Evolutionary conservation across 1,140 invertebrate genomes (phyloP).

Genomic region (Drosophila azteca): DNA sequence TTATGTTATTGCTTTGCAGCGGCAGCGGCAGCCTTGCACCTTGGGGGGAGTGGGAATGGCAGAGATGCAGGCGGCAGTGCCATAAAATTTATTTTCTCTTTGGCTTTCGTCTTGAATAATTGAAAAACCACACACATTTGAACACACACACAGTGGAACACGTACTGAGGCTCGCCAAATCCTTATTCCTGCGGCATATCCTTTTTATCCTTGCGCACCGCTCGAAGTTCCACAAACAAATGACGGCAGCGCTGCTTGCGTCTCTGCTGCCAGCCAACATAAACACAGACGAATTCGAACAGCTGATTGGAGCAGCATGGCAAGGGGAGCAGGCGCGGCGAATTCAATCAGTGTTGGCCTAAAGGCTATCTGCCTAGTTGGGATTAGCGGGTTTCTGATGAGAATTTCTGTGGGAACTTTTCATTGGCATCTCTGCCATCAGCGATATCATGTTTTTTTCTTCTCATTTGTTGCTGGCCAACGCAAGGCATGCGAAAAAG

Average conservation of each 20-base stretch:
- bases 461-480: conserved; percentile 27
- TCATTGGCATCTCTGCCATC: conserved; percentile 30
- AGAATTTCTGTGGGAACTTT: conserved; percentile 39
- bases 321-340: conserved; percentile 20
- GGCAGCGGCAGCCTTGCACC: conserved; percentile 32
- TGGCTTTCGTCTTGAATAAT: conserved; percentile 56
- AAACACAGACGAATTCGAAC: conserved; percentile 46
- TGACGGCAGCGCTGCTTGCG: conserved; percentile 27
- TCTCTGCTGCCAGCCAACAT: conserved; percentile 23
- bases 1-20: conserved; percentile 57
- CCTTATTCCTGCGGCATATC: conserved; percentile 57
- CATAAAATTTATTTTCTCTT: conserved; percentile 60
- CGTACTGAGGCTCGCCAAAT: conserved; percentile 11
- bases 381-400: neutral
- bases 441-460: conserved; percentile 39
- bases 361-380: no score
- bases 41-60: neutral
- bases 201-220: conserved; percentile 37
- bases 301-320: conserved; percentile 29
- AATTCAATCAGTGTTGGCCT: conserved; percentile 14
- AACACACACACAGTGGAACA: conserved; percentile 16
- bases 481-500: conserved; percentile 35
- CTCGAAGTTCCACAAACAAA: conserved; percentile 45
- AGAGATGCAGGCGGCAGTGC: conserved; percentile 26
- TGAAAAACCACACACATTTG: conserved; percentile 44